phyloP scores from a whole-genome alignment of 2,113 vertebrate species.

The Trogon melanurus region DNA sequence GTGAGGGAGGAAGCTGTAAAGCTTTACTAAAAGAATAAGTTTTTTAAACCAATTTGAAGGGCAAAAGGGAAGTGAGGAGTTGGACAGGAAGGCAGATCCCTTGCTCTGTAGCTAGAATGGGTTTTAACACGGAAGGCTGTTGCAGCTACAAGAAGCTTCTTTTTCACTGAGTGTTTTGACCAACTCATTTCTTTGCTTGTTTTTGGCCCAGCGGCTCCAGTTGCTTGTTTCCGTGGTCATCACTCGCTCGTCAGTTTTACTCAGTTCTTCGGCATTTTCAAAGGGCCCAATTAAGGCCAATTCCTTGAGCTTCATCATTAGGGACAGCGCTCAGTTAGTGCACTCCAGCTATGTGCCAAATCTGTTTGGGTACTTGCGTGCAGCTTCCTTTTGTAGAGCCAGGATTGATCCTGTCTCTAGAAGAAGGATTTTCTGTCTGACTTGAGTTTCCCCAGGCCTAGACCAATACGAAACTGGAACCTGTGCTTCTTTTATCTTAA shows the following conservation, averaged over 20 bases:
- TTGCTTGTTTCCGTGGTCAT: constrained; percentile 1
- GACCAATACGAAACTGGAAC: background rate
- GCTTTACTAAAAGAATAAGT: background rate
- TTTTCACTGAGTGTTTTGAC: background rate
- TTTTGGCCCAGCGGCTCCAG: background rate
- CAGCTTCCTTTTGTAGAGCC: background rate
- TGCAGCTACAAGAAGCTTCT: background rate
- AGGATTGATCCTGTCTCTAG: background rate
- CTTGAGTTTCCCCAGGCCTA: background rate
- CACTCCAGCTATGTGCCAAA: background rate
- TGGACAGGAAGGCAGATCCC: background rate
- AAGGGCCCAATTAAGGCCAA: constrained; percentile 50
- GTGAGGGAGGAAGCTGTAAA: background rate
- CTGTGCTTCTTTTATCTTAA: background rate
- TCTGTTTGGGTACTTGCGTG: background rate
- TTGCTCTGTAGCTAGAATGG: background rate
- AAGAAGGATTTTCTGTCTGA: background rate
- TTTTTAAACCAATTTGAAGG: background rate
- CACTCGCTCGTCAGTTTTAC: background rate
- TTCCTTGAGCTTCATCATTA: constrained; percentile 32
- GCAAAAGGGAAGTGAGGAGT: fast-evolving
- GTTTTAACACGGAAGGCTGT: background rate
- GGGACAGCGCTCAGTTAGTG: background rate
- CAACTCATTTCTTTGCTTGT: background rate
- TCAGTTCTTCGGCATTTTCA: constrained; percentile 20